phyloP scores from a whole-genome alignment of 1,140 invertebrate genomes.

The Drosophila lowei region DNA sequence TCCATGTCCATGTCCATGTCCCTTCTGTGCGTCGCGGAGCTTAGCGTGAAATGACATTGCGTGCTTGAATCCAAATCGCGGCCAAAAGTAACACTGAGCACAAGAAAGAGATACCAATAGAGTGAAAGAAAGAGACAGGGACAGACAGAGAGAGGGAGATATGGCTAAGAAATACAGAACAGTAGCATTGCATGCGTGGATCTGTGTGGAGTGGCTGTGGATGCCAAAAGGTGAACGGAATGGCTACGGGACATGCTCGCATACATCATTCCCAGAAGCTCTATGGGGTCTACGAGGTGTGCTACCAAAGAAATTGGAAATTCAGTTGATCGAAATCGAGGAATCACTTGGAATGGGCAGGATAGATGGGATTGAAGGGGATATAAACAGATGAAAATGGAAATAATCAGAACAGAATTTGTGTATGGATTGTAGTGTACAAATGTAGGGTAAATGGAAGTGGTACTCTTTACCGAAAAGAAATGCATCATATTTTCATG shows the following conservation, averaged over 20 bases:
- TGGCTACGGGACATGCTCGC: conserved; percentile 26
- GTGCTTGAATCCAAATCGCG: conserved; percentile 52
- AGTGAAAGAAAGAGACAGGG: background rate
- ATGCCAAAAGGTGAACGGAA: conserved; percentile 21
- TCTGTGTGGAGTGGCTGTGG: conserved; percentile 7
- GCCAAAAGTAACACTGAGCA: conserved; percentile 6
- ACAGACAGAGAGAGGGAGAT: background rate
- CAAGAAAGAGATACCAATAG: conserved; percentile 9
- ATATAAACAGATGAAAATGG: too few species aligned
- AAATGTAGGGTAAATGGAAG: too few species aligned
- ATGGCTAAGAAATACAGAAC: conserved; percentile 26
- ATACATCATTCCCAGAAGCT: conserved; percentile 45
- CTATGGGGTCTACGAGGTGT: conserved; percentile 15
- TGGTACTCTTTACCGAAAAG: too few species aligned
- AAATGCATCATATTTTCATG: too few species aligned
- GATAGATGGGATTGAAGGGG: too few species aligned
- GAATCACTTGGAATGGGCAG: too few species aligned
- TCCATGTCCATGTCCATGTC: conserved; percentile 28
- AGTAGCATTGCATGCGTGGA: conserved; percentile 68
- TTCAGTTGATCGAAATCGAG: too few species aligned
- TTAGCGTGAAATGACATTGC: conserved; percentile 76
- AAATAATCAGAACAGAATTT: background rate
- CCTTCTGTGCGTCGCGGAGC: conserved; percentile 42
- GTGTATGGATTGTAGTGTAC: too few species aligned
- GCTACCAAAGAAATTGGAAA: background rate